Base-by-base conservation (phyloP, 2,797 vertebrate genomes). In the Anabas testudineus region DNA sequence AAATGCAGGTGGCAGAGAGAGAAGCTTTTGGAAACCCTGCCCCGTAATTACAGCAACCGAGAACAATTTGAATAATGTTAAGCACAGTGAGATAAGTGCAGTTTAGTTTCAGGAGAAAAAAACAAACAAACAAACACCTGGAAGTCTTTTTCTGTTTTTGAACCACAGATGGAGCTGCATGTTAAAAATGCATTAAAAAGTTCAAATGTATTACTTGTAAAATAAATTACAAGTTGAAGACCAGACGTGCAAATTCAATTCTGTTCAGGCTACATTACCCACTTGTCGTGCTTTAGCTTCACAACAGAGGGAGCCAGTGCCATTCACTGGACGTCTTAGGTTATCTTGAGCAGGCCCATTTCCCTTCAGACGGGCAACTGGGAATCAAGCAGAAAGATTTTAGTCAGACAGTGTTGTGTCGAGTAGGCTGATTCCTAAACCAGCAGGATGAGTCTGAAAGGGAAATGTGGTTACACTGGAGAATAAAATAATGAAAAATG, bases 251-350 rank as follows among this genome's bases (percentile, higher is more conserved):
- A 22, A 51, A 45, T 43, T 71, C 5, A 42, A 68, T 9, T 2
- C 4, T 24, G 13, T 28, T 22, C 8, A 3, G 19, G 7, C 15
- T 49, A 0, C 7, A 30, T 18, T 62, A 2, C 15, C 19, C 60
- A 7, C 12, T 2, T 14, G 64, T 71, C 9, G 62, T 81, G 60
- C 76, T 62, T 24, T 39, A 32, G 3, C 3, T 67, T 54, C 70
- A 69, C 91, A 87, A 80, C 64, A 92, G 91, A 84, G 86, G 88
- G 91, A 74, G 87, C 87, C 67, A 80, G 57, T 16, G 9, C 1
- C 71, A 70, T 81, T 68, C 39, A 57, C 32, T 72, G 8, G 10
- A 76, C 22, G 24, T n/a, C n/a, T n/a, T 1, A 55, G 36, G n/a
- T 59, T 19, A 8, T 41, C n/a, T 62, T 42, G 7, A 42, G 2